Evolutionary conservation across 2,888 invertebrate species (phyloP).

Genomic region (Catonia carolina): DNA sequence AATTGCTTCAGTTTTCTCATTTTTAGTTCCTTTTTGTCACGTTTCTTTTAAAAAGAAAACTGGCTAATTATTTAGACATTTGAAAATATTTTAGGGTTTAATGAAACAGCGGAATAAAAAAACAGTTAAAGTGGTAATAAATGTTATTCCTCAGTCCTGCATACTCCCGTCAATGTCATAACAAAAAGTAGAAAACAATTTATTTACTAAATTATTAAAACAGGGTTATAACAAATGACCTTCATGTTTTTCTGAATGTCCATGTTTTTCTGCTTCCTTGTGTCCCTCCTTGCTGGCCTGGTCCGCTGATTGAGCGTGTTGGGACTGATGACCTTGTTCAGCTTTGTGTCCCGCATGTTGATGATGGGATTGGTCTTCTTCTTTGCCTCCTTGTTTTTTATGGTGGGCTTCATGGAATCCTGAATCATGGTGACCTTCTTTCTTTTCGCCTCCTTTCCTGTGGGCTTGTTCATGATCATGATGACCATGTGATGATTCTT

Average conservation of each 20-base stretch:
- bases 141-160: too few species aligned
- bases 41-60: too few species aligned
- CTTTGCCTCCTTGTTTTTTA: constrained; percentile 52
- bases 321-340: constrained; percentile 51
- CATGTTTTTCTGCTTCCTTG: constrained; percentile 46
- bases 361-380: constrained; percentile 51
- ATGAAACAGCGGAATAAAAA: too few species aligned
- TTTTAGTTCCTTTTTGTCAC: too few species aligned
- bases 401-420: constrained; percentile 48
- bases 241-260: constrained; percentile 36
- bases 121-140: too few species aligned
- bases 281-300: constrained; percentile 51
- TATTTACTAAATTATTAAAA: too few species aligned
- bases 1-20: too few species aligned
- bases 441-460: constrained; percentile 50
- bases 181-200: too few species aligned
- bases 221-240: constrained; percentile 13
- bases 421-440: constrained; percentile 51
- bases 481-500: constrained; percentile 57
- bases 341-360: constrained; percentile 51
- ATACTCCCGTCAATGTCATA: too few species aligned
- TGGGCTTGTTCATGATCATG: constrained; percentile 50
- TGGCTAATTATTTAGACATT: too few species aligned
- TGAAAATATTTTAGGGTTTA: too few species aligned
- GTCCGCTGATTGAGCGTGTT: constrained; percentile 50